phyloP scores from a whole-genome alignment of 2,797 vertebrate genomes.

The Danio kyathit region DNA sequence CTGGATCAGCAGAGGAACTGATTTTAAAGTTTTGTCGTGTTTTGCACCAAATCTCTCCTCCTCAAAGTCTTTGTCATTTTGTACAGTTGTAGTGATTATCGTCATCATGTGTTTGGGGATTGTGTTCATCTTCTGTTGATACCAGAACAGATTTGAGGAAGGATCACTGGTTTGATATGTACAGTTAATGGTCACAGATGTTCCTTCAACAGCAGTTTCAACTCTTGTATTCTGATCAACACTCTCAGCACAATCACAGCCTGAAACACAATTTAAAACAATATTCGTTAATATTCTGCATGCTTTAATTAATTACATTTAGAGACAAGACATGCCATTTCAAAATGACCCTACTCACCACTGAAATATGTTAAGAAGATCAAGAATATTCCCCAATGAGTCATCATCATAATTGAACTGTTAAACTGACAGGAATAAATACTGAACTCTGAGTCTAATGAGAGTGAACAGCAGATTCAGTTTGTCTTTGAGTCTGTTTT shows the following conservation, averaged over 20 bases:
- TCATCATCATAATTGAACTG: not conserved
- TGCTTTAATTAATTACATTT: not conserved
- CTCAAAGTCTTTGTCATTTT: not conserved
- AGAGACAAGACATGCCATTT: no score
- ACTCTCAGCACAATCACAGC: conserved; percentile 37
- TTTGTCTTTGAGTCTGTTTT: not conserved
- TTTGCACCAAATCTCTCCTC: no score
- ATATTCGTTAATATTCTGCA: not conserved
- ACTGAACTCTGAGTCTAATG: no score
- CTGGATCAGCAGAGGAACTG: no score
- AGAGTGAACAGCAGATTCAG: not conserved
- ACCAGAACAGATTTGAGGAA: conserved; percentile 54
- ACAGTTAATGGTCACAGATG: conserved; percentile 48
- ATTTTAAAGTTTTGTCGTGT: no score
- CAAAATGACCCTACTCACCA: not conserved
- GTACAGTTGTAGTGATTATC: not conserved
- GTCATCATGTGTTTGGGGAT: conserved; percentile 45
- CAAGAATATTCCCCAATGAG: not conserved
- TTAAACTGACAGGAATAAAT: not conserved
- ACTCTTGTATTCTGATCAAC: conserved; percentile 45
- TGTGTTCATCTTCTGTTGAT: conserved; percentile 53
- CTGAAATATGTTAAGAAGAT: conserved; percentile 9
- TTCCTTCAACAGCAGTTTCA: conserved; percentile 47
- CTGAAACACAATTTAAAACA: conserved; percentile 20
- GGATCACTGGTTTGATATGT: not conserved